These are phyloP conservation scores for Gymnodraco acuticeps DNA, from an alignment of 2,797 vertebrate species.

Conservation along the genomic window DNA sequence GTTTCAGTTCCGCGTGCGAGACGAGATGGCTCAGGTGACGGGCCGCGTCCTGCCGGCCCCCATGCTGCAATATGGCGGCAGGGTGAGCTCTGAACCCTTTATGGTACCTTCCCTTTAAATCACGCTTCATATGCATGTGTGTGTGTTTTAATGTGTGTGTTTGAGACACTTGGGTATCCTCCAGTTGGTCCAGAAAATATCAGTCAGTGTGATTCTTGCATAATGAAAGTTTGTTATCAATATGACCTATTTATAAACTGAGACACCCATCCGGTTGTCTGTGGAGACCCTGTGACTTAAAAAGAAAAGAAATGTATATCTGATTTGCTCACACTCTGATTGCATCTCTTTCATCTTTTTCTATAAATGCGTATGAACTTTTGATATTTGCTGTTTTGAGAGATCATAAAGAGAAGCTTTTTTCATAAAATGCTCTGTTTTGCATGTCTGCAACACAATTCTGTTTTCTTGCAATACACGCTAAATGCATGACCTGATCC, in stretches of 20 bases:
- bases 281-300: conserved; percentile 17
- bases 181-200: neutral
- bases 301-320: neutral
- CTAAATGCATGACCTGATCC: conserved; percentile 9
- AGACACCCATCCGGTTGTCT: neutral
- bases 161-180: conserved; percentile 20
- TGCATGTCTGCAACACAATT: conserved; percentile 11
- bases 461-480: neutral
- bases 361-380: neutral
- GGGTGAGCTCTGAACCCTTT: conserved; percentile 89
- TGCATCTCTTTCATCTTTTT: neutral
- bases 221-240: neutral
- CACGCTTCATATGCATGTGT: conserved; percentile 50
- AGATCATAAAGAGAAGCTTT: neutral
- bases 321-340: neutral
- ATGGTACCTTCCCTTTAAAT: conserved; percentile 78
- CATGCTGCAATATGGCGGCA: conserved; percentile 97
- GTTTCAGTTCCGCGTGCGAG: conserved; percentile 97
- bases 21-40: conserved; percentile 98
- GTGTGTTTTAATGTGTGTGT: conserved; percentile 23
- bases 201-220: neutral
- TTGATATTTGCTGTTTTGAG: conserved; percentile 2
- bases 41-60: conserved; percentile 96
- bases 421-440: conserved; percentile 10
- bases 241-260: neutral